A percentile compares a stretch with the other conserved stretches of the same genome.
These are phyloP conservation scores for pig (Sus scrofa) DNA, from an alignment of 2,113 vertebrate genomes.

Conservation along the genomic window DNA sequence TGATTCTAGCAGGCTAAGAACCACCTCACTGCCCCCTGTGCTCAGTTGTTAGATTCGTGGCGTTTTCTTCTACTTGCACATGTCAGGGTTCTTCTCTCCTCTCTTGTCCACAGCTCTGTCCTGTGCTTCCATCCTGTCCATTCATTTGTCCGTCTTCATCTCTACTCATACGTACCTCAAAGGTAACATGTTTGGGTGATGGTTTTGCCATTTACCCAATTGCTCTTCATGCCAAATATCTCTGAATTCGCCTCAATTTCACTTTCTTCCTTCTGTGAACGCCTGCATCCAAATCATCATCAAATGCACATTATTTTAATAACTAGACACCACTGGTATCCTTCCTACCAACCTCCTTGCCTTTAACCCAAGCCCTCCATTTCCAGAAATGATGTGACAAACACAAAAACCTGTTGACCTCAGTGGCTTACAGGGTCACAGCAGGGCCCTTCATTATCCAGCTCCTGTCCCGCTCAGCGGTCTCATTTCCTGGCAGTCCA, in stretches of 20 bases:
- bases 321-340: background rate
- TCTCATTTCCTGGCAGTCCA: background rate
- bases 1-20: background rate
- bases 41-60: too few relatives aligned
- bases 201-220: background rate
- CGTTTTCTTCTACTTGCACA: background rate
- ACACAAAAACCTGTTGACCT: background rate
- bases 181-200: background rate
- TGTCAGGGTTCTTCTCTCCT: background rate
- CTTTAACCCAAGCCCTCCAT: background rate
- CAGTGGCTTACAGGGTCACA: background rate
- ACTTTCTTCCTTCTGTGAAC: background rate
- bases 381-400: background rate
- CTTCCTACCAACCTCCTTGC: background rate
- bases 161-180: background rate
- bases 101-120: background rate
- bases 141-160: background rate
- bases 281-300: background rate
- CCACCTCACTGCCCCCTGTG: fast-evolving
- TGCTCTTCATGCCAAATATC: background rate
- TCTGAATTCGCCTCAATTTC: background rate
- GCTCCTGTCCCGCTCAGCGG: background rate
- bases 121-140: background rate
- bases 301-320: background rate
- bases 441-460: background rate